Evolutionary conservation across 2,888 invertebrate genomes (phyloP), one percentile per base, ranked within the genome.

Genomic region (Amiota mariae): DNA sequence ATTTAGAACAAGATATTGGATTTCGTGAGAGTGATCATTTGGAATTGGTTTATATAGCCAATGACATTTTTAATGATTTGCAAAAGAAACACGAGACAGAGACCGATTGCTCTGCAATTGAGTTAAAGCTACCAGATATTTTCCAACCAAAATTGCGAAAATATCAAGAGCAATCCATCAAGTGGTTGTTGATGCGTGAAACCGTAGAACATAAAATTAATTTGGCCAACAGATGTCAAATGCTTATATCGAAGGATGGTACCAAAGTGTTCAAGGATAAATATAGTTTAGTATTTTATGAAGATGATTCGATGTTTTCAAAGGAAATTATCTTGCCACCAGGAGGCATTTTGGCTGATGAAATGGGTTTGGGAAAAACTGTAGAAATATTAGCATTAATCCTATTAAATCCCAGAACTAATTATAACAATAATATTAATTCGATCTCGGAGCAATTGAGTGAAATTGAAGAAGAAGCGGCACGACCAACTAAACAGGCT

Each of bases 361-460:
- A 95, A 89, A 95, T 95, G 95, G 95, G 95, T 0, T 89, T 95
- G 36, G 95, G 95, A 0, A 95, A 95, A 90, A 95, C 95, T 0
- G 93, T 95, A 0, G 95, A 95, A 89, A 92, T 95, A 12, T 85
- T 95, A 51, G 92, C 94, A 2, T 91, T 93, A 73, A 91, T 95
- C 79, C 87, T 95, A 70, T 87, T 91, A 2, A 91, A 94, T 87
- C 91, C 89, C 2, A 83, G 88, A 73, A 68, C 12, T 2, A 18
- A 61, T 24, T 18, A 63, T 6, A 51, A 13, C 24, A 67, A n/a
- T 8, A 20, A 46, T 6, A 36, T 4, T 36, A 6, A 36, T 6
- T 36, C 36, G 8, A 36, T 36, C 36, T 36, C 6, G 2, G 6
- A 36, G 2, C 20, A 49, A 11, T 6, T 67, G 0, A 51, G 82